These are phyloP conservation scores for Alethe castanea DNA, from an alignment of 2,113 vertebrate genomes.

Conservation along the genomic window DNA sequence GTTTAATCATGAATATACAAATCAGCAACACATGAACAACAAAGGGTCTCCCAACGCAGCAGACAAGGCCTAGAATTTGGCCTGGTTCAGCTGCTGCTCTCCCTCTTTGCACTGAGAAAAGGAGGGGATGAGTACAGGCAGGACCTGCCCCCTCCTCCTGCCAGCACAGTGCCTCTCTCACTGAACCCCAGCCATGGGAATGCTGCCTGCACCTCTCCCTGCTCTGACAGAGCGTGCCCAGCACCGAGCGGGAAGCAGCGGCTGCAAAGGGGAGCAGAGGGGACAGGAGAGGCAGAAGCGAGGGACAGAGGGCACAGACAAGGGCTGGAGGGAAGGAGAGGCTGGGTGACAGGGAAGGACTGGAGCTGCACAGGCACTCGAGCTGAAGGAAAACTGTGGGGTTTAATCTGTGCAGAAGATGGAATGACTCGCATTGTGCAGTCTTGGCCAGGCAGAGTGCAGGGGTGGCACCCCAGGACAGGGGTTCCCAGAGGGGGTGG, in stretches of 20 bases:
- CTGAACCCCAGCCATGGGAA: background rate
- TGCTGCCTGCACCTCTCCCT: background rate
- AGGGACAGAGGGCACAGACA: background rate
- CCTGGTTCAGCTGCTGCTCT: background rate
- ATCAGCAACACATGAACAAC: conserved; percentile 21
- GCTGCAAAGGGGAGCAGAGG: background rate
- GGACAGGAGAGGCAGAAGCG: background rate
- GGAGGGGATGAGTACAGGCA: background rate
- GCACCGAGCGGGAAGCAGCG: accelerated
- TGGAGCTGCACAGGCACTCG: background rate
- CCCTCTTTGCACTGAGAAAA: background rate
- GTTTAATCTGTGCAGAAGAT: background rate
- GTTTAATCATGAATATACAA: conserved; percentile 47
- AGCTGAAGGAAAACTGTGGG: background rate
- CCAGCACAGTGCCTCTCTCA: background rate
- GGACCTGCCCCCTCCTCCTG: background rate
- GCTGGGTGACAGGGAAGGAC: background rate
- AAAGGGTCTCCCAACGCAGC: background rate
- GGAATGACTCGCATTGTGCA: background rate
- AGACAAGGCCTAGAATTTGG: background rate
- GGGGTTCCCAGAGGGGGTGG: too few species aligned
- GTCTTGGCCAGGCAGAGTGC: accelerated
- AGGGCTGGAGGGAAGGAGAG: background rate
- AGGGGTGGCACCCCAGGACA: accelerated
- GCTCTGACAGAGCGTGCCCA: background rate